Evolutionary conservation across 2,797 vertebrate genomes (phyloP).

Genomic region (Argyrosomus regius): DNA sequence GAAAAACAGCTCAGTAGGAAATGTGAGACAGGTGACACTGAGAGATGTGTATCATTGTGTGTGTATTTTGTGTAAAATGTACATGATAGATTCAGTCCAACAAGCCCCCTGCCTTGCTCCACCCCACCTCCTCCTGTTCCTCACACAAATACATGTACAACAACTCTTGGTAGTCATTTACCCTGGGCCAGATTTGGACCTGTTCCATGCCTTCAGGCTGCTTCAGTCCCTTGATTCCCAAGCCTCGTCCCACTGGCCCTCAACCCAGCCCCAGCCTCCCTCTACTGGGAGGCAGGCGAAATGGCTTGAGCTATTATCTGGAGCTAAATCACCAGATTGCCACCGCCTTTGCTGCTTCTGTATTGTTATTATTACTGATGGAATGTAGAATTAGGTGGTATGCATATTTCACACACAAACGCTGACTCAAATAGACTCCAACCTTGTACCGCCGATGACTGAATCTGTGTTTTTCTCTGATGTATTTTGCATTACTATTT

Average conservation of each 20-base stretch:
- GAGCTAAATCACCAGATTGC: constrained; percentile 57
- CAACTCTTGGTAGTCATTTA: constrained; percentile 58
- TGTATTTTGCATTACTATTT: constrained; percentile 64
- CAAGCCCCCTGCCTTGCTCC: neutral
- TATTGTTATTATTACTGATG: constrained; percentile 55
- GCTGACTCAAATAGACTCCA: constrained; percentile 57
- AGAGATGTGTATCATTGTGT: constrained; percentile 14
- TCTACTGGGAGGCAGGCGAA: constrained; percentile 62
- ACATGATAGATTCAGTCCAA: constrained; percentile 22
- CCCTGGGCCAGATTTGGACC: constrained; percentile 74
- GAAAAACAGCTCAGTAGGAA: constrained; percentile 54
- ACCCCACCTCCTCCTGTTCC: constrained; percentile 5
- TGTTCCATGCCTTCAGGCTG: constrained; percentile 80
- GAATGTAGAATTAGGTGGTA: constrained; percentile 60
- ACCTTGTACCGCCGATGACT: constrained; percentile 53
- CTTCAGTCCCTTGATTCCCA: constrained; percentile 62
- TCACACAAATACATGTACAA: constrained; percentile 45
- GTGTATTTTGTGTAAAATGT: constrained; percentile 15
- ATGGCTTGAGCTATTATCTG: constrained; percentile 60
- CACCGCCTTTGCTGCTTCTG: constrained; percentile 34
- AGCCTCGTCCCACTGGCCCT: constrained; percentile 52
- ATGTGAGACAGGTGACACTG: constrained; percentile 37
- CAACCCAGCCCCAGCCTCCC: constrained; percentile 65
- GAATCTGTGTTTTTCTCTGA: constrained; percentile 60
- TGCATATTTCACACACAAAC: constrained; percentile 55